Base-by-base conservation (phyloP, 2,888 invertebrate species). In the Pseudococcus viburni region DNA sequence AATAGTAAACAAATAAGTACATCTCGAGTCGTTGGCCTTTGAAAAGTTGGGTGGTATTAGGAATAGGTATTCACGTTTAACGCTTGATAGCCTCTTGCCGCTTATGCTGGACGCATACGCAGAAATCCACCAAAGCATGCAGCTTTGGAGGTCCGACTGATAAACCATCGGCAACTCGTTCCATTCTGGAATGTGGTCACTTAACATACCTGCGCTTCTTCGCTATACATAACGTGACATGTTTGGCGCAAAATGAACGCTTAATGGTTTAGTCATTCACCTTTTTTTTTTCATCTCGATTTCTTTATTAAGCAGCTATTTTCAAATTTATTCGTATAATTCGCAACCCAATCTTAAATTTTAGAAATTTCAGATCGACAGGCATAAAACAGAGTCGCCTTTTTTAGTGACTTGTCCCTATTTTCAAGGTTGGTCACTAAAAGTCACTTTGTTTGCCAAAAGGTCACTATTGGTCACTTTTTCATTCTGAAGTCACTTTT, bases 181-280 rank as follows among this genome's bases (percentile, higher is more conserved):
- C 73, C 86, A 68, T 46, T 68, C 68, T 22, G 86, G 86, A 86
- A 86, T 86, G 86, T 86, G 86, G 86, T 86, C 86, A 86, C 86
- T 68, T 86, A 86, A 59, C 86, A 86, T 86, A 86, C 84, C 80
- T 42, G 80, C 42, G 80, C 80, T 83, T 83, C 33, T 85, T 85
- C 55, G 51, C 84, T 26, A 42, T 84, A 55, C 86, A 17, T 59
- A 86, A 86, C 86, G 86, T 86, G 86, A 86, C 86, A 86, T 64
- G 86, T 86, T 85, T 22, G 42, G 46, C 80, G 80, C 80, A 83
- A 83, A 83, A 59, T 59, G 39, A 59, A 12, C 64, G 85, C 51
- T 84, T 51, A 84, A 84, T 51, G 64, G 55, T 59, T 55, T 59
- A 59, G 39, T n/a, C n/a, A 85, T 85, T 85, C 59, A 17, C 64